Conservation (phyloP, 2,888 invertebrate genomes). For the Peribatodes rhomboidaria region DNA sequence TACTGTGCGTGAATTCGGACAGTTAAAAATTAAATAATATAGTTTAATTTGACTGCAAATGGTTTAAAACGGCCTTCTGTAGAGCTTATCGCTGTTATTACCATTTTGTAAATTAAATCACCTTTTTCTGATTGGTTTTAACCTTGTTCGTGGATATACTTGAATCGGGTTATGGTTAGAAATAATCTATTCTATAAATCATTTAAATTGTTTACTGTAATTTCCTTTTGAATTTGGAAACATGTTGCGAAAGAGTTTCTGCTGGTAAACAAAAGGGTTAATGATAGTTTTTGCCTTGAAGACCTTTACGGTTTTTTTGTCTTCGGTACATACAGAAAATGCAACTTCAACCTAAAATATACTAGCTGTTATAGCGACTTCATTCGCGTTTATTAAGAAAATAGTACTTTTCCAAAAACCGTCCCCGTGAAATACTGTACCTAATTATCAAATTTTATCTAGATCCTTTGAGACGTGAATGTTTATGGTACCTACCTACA, state of each 20-base stretch:
- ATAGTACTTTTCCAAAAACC: too few relatives aligned
- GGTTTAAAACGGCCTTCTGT: slow-evolving; percentile 39
- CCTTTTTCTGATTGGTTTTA: slow-evolving; percentile 14
- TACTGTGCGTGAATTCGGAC: slow-evolving; percentile 37
- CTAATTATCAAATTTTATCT: too few relatives aligned
- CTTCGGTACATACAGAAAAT: neutral
- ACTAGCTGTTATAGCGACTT: too few relatives aligned
- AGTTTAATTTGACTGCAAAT: slow-evolving; percentile 33
- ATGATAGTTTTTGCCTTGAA: too few relatives aligned
- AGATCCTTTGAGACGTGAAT: too few relatives aligned
- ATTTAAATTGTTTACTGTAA: slow-evolving; percentile 16
- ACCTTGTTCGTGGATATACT: slow-evolving; percentile 22
- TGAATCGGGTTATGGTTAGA: neutral
- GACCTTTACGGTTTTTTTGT: slow-evolving; percentile 1
- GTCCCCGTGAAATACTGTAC: too few relatives aligned
- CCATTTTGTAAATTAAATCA: slow-evolving; percentile 13
- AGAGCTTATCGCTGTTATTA: slow-evolving; percentile 15
- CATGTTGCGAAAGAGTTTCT: slow-evolving; percentile 1
- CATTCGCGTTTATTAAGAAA: too few relatives aligned
- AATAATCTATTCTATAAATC: slow-evolving; percentile 9
- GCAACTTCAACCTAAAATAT: too few relatives aligned
- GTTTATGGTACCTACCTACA: too few relatives aligned
- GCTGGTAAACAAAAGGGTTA: slow-evolving; percentile 8
- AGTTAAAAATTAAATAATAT: slow-evolving; percentile 39
- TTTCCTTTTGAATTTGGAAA: slow-evolving; percentile 1